Base-by-base conservation (phyloP, 2,113 vertebrate species). In the Paralichthys olivaceus region DNA sequence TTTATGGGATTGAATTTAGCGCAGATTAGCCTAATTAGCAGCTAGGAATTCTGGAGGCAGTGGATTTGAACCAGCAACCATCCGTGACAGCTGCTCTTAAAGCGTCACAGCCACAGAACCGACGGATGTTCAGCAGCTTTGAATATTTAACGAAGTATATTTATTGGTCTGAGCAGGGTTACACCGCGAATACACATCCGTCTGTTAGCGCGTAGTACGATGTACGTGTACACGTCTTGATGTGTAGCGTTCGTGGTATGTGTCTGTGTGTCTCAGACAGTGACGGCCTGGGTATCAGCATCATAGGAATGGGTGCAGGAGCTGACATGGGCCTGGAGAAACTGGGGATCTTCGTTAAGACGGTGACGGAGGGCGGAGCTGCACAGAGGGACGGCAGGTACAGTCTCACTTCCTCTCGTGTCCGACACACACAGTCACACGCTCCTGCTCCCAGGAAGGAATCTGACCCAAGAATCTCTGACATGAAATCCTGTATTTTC, bases 311-410 rank as follows among this genome's bases (percentile, higher is more conserved):
- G 97, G 97, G 97, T 0, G 97, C 97, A 0, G 97, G 97, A 22
- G 97, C 97, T 0, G 97, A 98, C 84, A 98, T 98, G 96, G 97
- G 97, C 49, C 94, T 99, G 90, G 97, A 98, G 92, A 98, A 99
- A 80, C 86, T 99, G 77, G 97, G 97, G 8, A 99, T 98, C 93
- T 99, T 99, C 0, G 97, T 99, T 65, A 99, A 99, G 93, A 98
- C 97, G 0, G 97, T 99, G 80, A 99, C 97, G 0, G 97, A 98
- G 28, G 97, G 96, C 0, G 97, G 97, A 1, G 97, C 97, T 0
- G 97, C 97, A 0, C 97, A 98, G 82, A 91, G 96, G 78, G 97
- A 99, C 0, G 94, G 94, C 93, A 98, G 97, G 97, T 89, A 82
- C 13, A 3, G 29, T 37, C 64, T 13, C n/a, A 53, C 51, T 49